Evolutionary conservation across 2,113 vertebrate species (phyloP).

Genomic region (Rhinopomastus cyanomelas): DNA sequence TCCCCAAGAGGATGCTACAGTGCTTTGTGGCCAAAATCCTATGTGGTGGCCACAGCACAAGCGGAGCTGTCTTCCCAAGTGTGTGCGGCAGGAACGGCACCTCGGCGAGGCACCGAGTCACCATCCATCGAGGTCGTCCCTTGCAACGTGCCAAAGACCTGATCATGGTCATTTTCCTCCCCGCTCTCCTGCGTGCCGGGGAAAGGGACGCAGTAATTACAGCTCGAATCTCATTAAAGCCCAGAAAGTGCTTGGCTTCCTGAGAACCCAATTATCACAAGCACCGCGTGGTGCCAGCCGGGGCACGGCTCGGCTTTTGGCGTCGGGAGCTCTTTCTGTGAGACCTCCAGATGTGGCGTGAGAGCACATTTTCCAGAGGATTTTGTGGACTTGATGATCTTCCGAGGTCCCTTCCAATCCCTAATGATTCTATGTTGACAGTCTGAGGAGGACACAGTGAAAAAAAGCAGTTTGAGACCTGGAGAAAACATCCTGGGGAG

Average conservation of each 20-base stretch:
- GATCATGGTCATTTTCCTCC: slow-evolving; percentile 60
- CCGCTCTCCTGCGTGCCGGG: slow-evolving; percentile 45
- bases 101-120: slow-evolving; percentile 31
- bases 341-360: slow-evolving; percentile 30
- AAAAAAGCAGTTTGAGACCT: background rate
- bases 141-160: slow-evolving; percentile 30
- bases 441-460: background rate
- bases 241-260: slow-evolving; percentile 63
- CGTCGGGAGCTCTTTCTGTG: slow-evolving; percentile 47
- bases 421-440: no score
- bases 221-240: slow-evolving; percentile 64
- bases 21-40: background rate
- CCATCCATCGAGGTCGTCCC: background rate
- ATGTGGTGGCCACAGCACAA: background rate
- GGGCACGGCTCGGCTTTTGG: slow-evolving; percentile 39
- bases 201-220: slow-evolving; percentile 64
- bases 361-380: slow-evolving; percentile 44
- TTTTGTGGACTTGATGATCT: no score
- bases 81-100: slow-evolving; percentile 12
- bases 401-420: no score
- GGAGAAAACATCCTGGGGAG: background rate
- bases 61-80: slow-evolving; percentile 12
- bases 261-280: slow-evolving; percentile 66
- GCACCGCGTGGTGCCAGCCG: slow-evolving; percentile 26
- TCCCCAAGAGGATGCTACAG: background rate